Base-by-base conservation (phyloP, 2,113 vertebrate species). In the Shinisaurus crocodilurus region DNA sequence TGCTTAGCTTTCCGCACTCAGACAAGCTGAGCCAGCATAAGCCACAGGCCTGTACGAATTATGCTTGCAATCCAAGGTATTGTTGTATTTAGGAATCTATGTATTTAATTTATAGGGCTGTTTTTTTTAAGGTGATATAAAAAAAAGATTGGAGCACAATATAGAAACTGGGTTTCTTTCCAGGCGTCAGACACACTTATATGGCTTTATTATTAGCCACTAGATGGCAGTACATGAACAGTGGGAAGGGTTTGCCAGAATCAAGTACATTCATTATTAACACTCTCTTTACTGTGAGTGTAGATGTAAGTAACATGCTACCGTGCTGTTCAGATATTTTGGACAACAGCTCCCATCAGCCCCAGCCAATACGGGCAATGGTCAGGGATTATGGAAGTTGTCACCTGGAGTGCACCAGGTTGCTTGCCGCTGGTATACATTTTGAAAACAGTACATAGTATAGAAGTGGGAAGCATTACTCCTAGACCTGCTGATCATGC, bases 401-500 rank as follows among this genome's bases (percentile, higher is more conserved):
- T 63, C 60, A 63, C 60, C 50, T 63, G 60, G 20, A 63, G 60
- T 16, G 1, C 60, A 63, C 12, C 60, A 63, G 20, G 20, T 23
- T 63, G 60, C 60, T 12, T 63, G 4, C 60, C 4, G 18, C 20
- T 13, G 34, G 34, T 88, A 13, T n/a, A 89, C 82, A 43, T 83
- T 89, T 50, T 90, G 75, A 29, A 90, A 37, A 43, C 16, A 67
- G 13, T 43, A 82, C 50, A 54, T 37, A 9, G 9, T 40, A 6
- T 48, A 70, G 40, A 32, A 3, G 25, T 63, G 48, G 34, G 57
- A 57, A 63, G 37, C 34, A 83, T 37, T 83, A 72, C 60, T 63
- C 18, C 40, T 54, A 34, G n/a, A 23, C 72, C 63, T 69, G 32
- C 0, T 25, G 12, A 32, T 1, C 1, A 5, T 0, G 0, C n/a